Base-by-base conservation (phyloP, 2,113 vertebrate genomes). In the Caracal caracal region DNA sequence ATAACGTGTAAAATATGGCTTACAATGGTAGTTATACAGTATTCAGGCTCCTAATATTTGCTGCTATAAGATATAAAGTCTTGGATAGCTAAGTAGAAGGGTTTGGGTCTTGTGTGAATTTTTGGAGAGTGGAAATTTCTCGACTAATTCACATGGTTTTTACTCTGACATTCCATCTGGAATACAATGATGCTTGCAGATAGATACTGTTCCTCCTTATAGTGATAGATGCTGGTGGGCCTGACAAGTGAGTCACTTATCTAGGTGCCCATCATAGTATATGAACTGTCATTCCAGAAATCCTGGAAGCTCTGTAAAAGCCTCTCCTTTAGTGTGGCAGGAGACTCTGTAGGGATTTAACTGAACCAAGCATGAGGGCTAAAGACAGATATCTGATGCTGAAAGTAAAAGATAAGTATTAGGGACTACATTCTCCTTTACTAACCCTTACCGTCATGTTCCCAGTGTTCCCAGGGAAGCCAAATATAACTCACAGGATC, bases 371-470 rank as follows among this genome's bases (percentile, higher is more conserved):
- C n/a, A 26, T 37, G 53, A 92, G 43, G 53, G n/a, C 66, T 83
- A 53, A 93, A 82, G 47, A 76, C 3, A 97, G 40, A 61, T 80
- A 68, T 63, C 63, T 68, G 73, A 82, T 93, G 65, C 17, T 63
- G 70, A 96, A 93, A 97, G 94, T 76, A 76, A 92, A 88, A 92
- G 43, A 93, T 51, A 85, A 88, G 61, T 53, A 71, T 90, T 81
- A 81, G 35, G n/a, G 59, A 51, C 73, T n/a, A 26, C 5, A 12
- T 94, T 88, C 5, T 82, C 15, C 10, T 81, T 76, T 95, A 78
- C 75, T 91, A 93, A 89, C 76, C 43, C 28, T 88, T 51, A 81
- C 20, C 10, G 20, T 56, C 30, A 78, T 68, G 73, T 75, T 83
- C 26, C 33, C 33, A 90, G 30, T 40, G 33, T 63, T 94, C 43